Percentiles rank a stretch among this genome's conserved stretches.
phyloP scores from a whole-genome alignment of 2,113 vertebrate species.

The Paramisgurnus dabryanus region DNA sequence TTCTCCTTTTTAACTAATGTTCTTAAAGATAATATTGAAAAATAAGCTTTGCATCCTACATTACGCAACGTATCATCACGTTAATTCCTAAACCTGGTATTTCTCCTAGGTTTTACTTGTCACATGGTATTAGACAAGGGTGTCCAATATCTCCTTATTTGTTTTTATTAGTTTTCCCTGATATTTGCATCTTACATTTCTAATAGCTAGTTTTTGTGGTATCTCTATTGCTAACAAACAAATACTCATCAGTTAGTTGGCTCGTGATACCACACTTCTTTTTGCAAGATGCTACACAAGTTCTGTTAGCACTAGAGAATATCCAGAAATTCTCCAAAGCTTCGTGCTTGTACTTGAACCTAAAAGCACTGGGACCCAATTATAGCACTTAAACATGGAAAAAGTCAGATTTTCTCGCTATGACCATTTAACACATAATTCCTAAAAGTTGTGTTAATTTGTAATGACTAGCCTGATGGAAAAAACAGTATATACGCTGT shows the following conservation, averaged over 20 bases:
- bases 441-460: no score
- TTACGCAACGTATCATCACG: not conserved
- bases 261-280: not conserved
- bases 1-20: not conserved
- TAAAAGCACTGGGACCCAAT: no score
- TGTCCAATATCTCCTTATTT: constrained; percentile 2
- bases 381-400: no score
- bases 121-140: not conserved
- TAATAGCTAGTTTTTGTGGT: not conserved
- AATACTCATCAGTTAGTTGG: not conserved
- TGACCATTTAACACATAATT: no score
- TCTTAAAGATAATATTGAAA: not conserved
- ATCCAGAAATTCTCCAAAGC: not conserved
- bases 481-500: no score
- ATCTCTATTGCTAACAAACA: not conserved
- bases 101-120: not conserved
- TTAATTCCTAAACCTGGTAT: not conserved
- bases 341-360: not conserved
- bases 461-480: no score
- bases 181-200: not conserved
- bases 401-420: no score
- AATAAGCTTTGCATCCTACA: not conserved
- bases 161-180: not conserved
- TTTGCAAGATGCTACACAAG: not conserved
- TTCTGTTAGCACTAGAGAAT: not conserved